These are phyloP conservation scores for Alouatta palliata DNA, from an alignment of 2,113 vertebrate genomes.

Conservation along the genomic window DNA sequence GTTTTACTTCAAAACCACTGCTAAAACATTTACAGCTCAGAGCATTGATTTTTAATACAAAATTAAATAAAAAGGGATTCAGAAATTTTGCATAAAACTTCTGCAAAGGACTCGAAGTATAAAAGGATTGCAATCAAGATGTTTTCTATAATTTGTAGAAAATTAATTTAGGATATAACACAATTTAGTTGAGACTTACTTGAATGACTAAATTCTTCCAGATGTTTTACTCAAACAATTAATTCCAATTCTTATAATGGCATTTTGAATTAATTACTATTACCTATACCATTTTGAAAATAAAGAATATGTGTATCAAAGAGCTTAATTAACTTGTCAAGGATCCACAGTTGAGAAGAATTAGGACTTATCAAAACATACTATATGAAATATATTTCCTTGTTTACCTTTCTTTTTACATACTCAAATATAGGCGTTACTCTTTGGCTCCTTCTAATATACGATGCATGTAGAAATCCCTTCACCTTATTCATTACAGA, in stretches of 20 bases:
- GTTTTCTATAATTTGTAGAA: neutral
- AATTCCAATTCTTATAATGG: neutral
- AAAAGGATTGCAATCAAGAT: neutral
- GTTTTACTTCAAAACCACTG: neutral
- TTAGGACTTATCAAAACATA: neutral
- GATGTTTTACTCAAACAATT: neutral
- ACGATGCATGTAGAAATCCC: neutral
- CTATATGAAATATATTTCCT: neutral
- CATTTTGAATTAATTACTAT: neutral
- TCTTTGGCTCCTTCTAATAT: neutral
- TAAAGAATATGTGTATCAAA: neutral
- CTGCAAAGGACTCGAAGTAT: neutral
- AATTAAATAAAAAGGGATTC: neutral
- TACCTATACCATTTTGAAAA: neutral
- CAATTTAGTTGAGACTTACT: neutral
- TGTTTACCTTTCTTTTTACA: neutral
- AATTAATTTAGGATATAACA: neutral
- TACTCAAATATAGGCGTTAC: neutral
- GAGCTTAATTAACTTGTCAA: neutral
- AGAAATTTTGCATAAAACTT: neutral
- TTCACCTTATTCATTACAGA: neutral
- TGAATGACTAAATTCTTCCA: neutral
- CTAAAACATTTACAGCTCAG: neutral
- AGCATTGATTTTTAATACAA: neutral
- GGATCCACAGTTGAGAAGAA: neutral